phyloP scores from a whole-genome alignment of 2,888 invertebrate species.

The Oscheius sp. region DNA sequence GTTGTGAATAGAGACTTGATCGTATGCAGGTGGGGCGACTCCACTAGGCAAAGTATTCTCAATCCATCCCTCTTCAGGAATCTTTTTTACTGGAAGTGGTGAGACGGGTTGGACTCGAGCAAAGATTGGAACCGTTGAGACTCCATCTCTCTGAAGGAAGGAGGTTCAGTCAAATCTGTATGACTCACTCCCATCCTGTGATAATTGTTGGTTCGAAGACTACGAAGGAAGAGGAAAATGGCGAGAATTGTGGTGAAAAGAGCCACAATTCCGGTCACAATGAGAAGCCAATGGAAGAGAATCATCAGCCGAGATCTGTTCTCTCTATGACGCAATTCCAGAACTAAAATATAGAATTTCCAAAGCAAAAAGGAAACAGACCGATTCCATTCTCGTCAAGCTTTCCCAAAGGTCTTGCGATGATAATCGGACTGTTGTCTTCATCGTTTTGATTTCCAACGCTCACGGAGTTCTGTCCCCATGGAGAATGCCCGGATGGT shows the following conservation, averaged over 20 bases:
- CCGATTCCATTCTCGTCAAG: conserved; percentile 4
- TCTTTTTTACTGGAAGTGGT: conserved; percentile 34
- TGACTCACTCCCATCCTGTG: conserved; percentile 35
- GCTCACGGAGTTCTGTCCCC: not conserved
- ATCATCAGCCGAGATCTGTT: not conserved
- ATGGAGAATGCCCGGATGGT: conserved; percentile 22
- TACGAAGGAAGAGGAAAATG: conserved; percentile 17
- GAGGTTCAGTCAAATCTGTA: too few relatives aligned
- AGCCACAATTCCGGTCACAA: conserved; percentile 15
- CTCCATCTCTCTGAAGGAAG: conserved; percentile 20
- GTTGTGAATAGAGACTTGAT: conserved; percentile 31
- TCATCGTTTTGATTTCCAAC: conserved; percentile 20
- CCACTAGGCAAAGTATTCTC: conserved; percentile 29
- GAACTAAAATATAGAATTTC: not conserved
- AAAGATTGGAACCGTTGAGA: conserved; percentile 20
- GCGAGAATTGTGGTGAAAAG: conserved; percentile 22
- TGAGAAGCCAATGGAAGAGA: conserved; percentile 22
- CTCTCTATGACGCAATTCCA: conserved; percentile 19
- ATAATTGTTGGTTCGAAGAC: conserved; percentile 25
- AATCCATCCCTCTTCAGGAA: conserved; percentile 32
- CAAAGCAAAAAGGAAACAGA: not conserved
- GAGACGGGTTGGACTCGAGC: conserved; percentile 27
- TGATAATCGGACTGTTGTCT: conserved; percentile 23
- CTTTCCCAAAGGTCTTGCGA: not conserved
- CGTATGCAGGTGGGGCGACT: conserved; percentile 48